Evolutionary conservation across 2,113 vertebrate species (phyloP).

Genomic region (Phalacrocorax brasilianus): DNA sequence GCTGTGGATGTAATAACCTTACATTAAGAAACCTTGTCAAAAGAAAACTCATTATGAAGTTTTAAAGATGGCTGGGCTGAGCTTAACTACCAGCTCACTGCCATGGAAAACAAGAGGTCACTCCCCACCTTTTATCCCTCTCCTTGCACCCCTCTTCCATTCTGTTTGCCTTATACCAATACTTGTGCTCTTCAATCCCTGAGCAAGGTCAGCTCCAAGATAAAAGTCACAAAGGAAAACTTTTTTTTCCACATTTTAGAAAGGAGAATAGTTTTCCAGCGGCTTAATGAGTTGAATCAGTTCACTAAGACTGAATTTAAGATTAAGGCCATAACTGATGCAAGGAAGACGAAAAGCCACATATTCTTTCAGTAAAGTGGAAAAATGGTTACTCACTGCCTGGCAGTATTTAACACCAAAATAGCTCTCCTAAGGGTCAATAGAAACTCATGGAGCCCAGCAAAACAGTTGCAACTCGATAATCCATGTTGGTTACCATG

Average conservation of each 20-base stretch:
- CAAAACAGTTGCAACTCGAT: neutral
- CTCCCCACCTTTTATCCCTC: neutral
- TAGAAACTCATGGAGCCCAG: neutral
- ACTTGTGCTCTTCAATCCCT: neutral
- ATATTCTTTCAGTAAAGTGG: neutral
- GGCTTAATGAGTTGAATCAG: neutral
- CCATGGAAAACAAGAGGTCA: neutral
- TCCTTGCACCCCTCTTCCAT: neutral
- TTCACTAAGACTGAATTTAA: neutral
- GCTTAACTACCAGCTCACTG: neutral
- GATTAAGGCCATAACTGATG: neutral
- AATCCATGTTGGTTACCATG: constrained; percentile 8
- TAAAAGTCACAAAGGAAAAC: neutral
- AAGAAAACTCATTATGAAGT: neutral
- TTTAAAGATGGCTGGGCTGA: neutral
- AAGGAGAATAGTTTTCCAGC: neutral
- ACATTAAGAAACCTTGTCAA: neutral
- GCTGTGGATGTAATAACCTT: neutral
- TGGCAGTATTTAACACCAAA: constrained; percentile 2
- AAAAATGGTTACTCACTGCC: constrained; percentile 10
- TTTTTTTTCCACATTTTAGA: neutral
- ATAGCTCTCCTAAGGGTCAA: neutral
- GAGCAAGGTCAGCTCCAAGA: neutral
- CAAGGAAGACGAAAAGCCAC: constrained; percentile 1
- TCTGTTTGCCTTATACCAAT: neutral